Evolutionary conservation across 2,888 invertebrate species (phyloP), one percentile per base, ranked within the genome.

Genomic region (Acanthosoma haemorrhoidale): DNA sequence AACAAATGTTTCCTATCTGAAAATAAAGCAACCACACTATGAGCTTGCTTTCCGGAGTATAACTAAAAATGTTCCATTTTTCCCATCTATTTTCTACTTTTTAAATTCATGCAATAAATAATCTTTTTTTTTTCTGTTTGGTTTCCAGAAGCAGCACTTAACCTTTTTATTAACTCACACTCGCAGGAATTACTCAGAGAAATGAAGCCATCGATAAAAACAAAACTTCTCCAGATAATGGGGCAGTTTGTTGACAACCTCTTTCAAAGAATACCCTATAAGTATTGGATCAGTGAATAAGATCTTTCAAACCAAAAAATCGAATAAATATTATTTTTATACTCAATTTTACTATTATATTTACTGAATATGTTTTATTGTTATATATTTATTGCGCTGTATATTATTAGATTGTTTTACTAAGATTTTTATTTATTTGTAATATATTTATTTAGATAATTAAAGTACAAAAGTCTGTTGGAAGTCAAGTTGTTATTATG

Each of bases 161-260:
- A 92, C 80, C 82, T 92, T 59, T 92, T 92, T 81, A 92, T 92
- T 79, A 92, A 92, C 80, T 88, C 90, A 1, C 91, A 92, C 79
- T 87, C 91, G 0, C 92, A 92, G 77, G 92, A 92, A 74, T 81
- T 92, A 13, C 80, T 92, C 58, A 91, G 89, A 77, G 92, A 92
- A 81, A 92, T 92, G 92, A 92, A 92, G 77, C 92, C 92, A 0
- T 87, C 90, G 76, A 82, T 92, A 70, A 88, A 90, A 77, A 84
- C 85, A 73, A 92, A 92, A 79, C 82, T 92, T 31, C 85, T 91
- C 6, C 84, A 85, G 74, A 87, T 90, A 74, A 89, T 92, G 86
- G 85, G 86, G 29, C 84, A 84, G 66, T 92, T 92, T 79, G 84
- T 92, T 64, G 88, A 90, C 76, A 86, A 86, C 75, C 81, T 92